Base-by-base conservation (phyloP, 2,888 invertebrate species). In the Melieria omissa region DNA sequence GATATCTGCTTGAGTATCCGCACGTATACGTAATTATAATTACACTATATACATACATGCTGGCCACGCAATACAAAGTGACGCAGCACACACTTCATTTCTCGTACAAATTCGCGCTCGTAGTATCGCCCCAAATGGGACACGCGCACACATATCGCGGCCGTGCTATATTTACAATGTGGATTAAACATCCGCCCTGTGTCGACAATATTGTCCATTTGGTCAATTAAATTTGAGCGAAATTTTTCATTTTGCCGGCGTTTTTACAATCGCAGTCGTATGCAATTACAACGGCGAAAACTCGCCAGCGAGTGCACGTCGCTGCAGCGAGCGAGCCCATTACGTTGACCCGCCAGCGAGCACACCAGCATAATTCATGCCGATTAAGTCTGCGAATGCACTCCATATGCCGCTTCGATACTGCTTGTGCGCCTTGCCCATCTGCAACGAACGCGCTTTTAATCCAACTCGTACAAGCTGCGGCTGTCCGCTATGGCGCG, bases 291-390 rank as follows among this genome's bases (percentile, higher is more conserved):
- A 29, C 29, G 29, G 29, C 29, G 29, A 29, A 29, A 29, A 29
- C 29, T 29, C 29, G 29, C 29, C 29, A 29, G 29, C 29, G 29
- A 29, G 29, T 3, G 29, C 29, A 29, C 29, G 29, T 29, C 29
- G 29, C 68, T 47, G 44, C 29, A 14, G n/a, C 60, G 8, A 47
- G 57, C 5, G 62, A 42, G 29, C 16, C 10, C n/a, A 16, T 42
- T 42, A 65, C 44, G 65, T 16, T 54, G 29, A 47, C 29, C 10
- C 8, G 60, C 14, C 29, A 57, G 16, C 45, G 16, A 46, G 45
- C 44, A 52, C 14, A 45, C n/a, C 64, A 75, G 78, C 81, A 82
- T 82, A 80, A 82, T 81, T 82, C 81, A 82, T 80, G 80, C 79
- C 78, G 78, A 78, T 81, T 81, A 82, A 82, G 80, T 78, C 72